Percentiles rank a stretch among this genome's conserved stretches.
Evolutionary conservation across 2,888 invertebrate species (phyloP).

Genomic region (Neelides folsomi): DNA sequence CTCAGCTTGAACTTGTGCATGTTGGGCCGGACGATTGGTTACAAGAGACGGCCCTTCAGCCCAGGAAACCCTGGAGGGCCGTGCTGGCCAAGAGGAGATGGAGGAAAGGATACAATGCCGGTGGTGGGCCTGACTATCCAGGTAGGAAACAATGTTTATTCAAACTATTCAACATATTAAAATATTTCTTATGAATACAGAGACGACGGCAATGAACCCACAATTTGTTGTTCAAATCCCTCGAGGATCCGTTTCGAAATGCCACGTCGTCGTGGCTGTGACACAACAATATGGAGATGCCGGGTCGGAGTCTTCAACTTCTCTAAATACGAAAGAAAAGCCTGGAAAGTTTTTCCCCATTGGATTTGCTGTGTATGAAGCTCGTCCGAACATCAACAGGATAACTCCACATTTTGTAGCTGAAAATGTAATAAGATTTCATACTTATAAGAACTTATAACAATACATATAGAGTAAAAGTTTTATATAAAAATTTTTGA

Average conservation of each 20-base stretch:
- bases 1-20: conserved; percentile 56
- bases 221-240: conserved; percentile 58
- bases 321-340: conserved; percentile 36
- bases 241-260: conserved; percentile 49
- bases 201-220: conserved; percentile 54
- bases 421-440: conserved; percentile 48
- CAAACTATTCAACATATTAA: background rate
- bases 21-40: conserved; percentile 65
- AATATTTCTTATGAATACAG: conserved; percentile 36
- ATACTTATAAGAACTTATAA: too few relatives aligned
- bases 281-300: conserved; percentile 48
- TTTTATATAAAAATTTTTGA: too few relatives aligned
- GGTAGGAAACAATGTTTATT: conserved; percentile 37
- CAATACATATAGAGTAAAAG: too few relatives aligned
- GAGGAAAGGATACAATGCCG: conserved; percentile 56
- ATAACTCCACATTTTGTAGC: conserved; percentile 49
- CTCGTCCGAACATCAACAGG: conserved; percentile 49
- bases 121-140: conserved; percentile 50
- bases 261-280: conserved; percentile 59
- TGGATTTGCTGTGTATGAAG: conserved; percentile 58
- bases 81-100: conserved; percentile 54
- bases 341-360: conserved; percentile 45
- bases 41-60: conserved; percentile 52
- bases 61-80: conserved; percentile 56
- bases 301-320: background rate